phyloP scores from a whole-genome alignment of 2,888 invertebrate genomes.

The Drosophila merina region DNA sequence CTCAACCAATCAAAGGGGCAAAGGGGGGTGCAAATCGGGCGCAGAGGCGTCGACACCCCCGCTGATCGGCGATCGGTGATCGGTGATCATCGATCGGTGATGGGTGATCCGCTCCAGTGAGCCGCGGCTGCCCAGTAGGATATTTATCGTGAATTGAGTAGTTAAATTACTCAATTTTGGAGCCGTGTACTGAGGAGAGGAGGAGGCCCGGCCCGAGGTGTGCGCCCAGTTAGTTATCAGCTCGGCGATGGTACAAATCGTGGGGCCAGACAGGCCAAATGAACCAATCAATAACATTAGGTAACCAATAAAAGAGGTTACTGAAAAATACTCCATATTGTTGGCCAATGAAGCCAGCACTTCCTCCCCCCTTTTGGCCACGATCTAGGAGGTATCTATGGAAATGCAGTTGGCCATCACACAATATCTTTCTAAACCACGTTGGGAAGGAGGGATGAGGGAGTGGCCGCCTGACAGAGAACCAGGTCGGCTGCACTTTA shows the following conservation, averaged over 20 bases:
- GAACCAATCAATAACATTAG: constrained; percentile 62
- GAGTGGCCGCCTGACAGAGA: constrained; percentile 64
- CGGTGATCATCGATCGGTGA: constrained; percentile 41
- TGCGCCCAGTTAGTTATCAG: constrained; percentile 45
- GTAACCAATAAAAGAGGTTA: constrained; percentile 2
- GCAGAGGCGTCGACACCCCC: constrained; percentile 60
- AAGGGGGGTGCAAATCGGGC: constrained; percentile 4
- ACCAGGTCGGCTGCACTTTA: constrained; percentile 81
- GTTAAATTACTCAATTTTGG: constrained; percentile 80
- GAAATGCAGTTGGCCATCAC: constrained; percentile 44
- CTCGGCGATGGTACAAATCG: constrained; percentile 58
- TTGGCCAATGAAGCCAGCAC: neutral
- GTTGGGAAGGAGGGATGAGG: constrained; percentile 39
- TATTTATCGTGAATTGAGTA: constrained; percentile 80
- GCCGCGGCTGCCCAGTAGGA: constrained; percentile 63
- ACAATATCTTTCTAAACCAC: no score
- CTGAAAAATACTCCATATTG: neutral
- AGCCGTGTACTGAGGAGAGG: constrained; percentile 35
- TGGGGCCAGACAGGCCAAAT: constrained; percentile 54
- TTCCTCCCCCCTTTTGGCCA: neutral
- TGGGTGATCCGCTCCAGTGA: constrained; percentile 28
- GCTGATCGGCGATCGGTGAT: constrained; percentile 32
- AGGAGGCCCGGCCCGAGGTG: constrained; percentile 25
- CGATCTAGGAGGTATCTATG: constrained; percentile 38
- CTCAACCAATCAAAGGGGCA: constrained; percentile 54